Evolutionary conservation across 2,888 invertebrate species (phyloP), one percentile per base, ranked within the genome.

Genomic region (Drosophila ochracea): DNA sequence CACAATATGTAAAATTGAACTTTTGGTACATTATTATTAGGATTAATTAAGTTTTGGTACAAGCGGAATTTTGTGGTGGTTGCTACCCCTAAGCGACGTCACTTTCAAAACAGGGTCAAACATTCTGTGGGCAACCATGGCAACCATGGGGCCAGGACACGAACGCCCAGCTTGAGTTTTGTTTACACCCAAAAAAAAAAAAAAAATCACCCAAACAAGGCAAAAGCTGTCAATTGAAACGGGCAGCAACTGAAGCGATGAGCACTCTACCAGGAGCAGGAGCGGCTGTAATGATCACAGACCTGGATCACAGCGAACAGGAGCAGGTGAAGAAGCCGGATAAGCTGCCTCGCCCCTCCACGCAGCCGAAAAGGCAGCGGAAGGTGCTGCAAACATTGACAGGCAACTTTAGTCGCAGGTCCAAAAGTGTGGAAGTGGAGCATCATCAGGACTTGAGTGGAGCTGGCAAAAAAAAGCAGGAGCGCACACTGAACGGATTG

Each of bases 391-490:
- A 90, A 13, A 93, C 91, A 2, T 66, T 92, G n/a, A 83, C 91
- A 16, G 92, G 91, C 0, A 93, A 92, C 66, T 93, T 93, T 60
- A 89, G 81, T 50, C 84, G 88, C 10, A 84, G 93, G 35, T 92
- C 93, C 21, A 89, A 89, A 11, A 93, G 93, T 67, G 91, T 91
- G 13, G 93, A 90, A 28, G 80, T 86, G 19, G 76, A 76, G 50
- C 79, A 77, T 33, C 77, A 76, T 0, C 78, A 72, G 49, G 73
- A 78, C 9, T 2, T 35, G 58, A 50, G 54, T 28, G 25, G 16
- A 47, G 16, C 25, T 31, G 43, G 37, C 60, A 76, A 70, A 37
- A 79, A 77, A 65, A 76, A 67, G 58, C 84, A 85, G 31, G 81
- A 84, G 16, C 89, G 84, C 7, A 91, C 91, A 13, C 77, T 92